Evolutionary conservation across 1,140 invertebrate genomes (phyloP).

Genomic region (Pomacea maculata): DNA sequence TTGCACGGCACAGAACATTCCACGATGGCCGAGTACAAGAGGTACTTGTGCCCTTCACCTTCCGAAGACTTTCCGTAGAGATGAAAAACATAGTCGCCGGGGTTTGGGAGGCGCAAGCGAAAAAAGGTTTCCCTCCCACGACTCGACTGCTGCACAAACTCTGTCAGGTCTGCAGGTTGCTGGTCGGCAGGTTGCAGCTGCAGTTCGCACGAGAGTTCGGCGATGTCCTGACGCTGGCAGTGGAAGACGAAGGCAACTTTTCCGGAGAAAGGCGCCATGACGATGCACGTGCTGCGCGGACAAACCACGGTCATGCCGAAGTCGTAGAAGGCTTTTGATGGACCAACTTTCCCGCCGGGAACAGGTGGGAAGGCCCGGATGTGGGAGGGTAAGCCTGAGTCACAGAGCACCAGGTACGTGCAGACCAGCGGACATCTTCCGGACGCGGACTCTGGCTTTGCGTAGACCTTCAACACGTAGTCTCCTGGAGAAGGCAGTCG

Average conservation of each 20-base stretch:
- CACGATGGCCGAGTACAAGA: conserved; percentile 16
- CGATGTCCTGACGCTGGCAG: background rate
- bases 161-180: background rate
- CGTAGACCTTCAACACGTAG: conserved; percentile 18
- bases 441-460: background rate
- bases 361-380: conserved; percentile 1
- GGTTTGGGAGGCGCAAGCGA: background rate
- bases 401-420: conserved; percentile 17
- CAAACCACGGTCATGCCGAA: conserved; percentile 7
- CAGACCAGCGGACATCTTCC: conserved; percentile 18
- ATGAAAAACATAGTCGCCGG: conserved; percentile 19
- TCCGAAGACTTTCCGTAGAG: conserved; percentile 13
- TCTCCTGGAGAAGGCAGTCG: conserved; percentile 4
- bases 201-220: conserved; percentile 15
- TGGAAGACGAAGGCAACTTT: conserved; percentile 15
- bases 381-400: conserved; percentile 3
- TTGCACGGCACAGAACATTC: conserved; percentile 19
- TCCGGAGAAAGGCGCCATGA: conserved; percentile 11
- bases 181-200: background rate
- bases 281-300: conserved; percentile 12
- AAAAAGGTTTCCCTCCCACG: conserved; percentile 2
- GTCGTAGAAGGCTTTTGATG: conserved; percentile 15
- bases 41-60: conserved; percentile 20
- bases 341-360: conserved; percentile 5
- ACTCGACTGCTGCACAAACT: conserved; percentile 10